Percentiles rank a stretch among this genome's conserved stretches.
phyloP scores from a whole-genome alignment of 2,888 invertebrate species.

The Strigamia crassipes region DNA sequence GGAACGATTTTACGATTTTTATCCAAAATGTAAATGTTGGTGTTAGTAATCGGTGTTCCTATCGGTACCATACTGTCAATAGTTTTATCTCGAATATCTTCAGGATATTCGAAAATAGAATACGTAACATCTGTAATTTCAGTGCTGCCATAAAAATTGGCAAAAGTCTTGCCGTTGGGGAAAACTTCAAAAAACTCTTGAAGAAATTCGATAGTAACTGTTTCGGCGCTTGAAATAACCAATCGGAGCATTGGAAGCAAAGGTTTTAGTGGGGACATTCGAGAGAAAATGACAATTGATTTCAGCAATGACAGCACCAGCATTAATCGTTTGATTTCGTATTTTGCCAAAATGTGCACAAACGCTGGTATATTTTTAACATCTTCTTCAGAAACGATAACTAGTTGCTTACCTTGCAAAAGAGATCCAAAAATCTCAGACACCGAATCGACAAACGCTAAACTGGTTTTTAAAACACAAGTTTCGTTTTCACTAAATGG shows the following conservation, averaged over 20 bases:
- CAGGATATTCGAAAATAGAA: slow-evolving; percentile 67
- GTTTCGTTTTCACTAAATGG: slow-evolving; percentile 73
- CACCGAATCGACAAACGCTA: slow-evolving; percentile 89
- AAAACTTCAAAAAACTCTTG: neutral
- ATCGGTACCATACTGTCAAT: slow-evolving; percentile 71
- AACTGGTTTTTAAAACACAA: slow-evolving; percentile 86
- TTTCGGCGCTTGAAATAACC: slow-evolving; percentile 3
- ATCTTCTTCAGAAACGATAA: slow-evolving; percentile 73
- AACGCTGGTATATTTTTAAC: slow-evolving; percentile 80
- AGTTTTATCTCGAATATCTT: slow-evolving; percentile 52
- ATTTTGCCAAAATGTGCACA: slow-evolving; percentile 69
- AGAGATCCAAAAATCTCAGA: slow-evolving; percentile 86
- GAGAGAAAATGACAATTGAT: slow-evolving; percentile 65
- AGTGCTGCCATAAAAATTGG: slow-evolving; percentile 89
- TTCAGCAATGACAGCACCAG: slow-evolving; percentile 82
- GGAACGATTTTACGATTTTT: slow-evolving; percentile 71
- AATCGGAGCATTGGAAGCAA: slow-evolving; percentile 49
- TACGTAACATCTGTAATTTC: slow-evolving; percentile 89
- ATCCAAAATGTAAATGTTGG: slow-evolving; percentile 78
- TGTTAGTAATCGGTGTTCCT: slow-evolving; percentile 80
- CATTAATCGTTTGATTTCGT: slow-evolving; percentile 79
- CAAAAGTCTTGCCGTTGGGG: slow-evolving; percentile 60
- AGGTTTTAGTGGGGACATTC: neutral
- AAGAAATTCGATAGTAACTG: neutral
- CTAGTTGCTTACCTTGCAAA: slow-evolving; percentile 70